phyloP scores from a whole-genome alignment of 2,113 vertebrate genomes.

The Aspiorhynchus laticeps region DNA sequence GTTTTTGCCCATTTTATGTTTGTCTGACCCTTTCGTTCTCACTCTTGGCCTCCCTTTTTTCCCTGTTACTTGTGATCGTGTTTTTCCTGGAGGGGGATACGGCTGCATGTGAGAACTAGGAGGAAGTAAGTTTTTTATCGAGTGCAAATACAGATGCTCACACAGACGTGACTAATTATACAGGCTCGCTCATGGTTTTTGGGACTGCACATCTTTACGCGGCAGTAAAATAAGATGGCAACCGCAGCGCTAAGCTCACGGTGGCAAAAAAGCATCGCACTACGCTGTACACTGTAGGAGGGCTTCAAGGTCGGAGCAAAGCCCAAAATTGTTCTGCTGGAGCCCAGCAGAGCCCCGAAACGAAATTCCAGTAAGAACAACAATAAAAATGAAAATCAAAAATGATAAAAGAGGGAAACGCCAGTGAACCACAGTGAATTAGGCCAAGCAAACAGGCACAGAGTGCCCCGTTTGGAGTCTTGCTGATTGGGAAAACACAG shows the following conservation, averaged over 20 bases:
- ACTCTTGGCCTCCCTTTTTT: constrained; percentile 55
- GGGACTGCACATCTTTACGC: constrained; percentile 46
- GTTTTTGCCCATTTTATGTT: constrained; percentile 41
- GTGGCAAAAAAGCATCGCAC: constrained; percentile 37
- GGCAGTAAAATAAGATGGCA: constrained; percentile 42
- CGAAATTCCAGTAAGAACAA: constrained; percentile 53
- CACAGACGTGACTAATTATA: constrained; percentile 49
- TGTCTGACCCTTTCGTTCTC: constrained; percentile 48
- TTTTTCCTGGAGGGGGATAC: constrained; percentile 57
- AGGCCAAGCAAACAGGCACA: constrained; percentile 48
- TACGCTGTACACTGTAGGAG: not conserved
- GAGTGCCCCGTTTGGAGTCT: constrained; percentile 37
- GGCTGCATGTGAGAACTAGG: constrained; percentile 56
- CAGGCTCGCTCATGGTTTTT: constrained; percentile 46
- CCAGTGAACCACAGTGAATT: constrained; percentile 45
- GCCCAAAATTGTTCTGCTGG: constrained; percentile 39
- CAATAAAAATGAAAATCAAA: constrained; percentile 50
- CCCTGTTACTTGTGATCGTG: constrained; percentile 50
- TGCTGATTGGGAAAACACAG: constrained; percentile 47
- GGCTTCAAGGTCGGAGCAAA: constrained; percentile 34
- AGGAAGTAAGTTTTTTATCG: constrained; percentile 52
- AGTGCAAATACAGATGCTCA: constrained; percentile 52
- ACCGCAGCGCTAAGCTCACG: constrained; percentile 39
- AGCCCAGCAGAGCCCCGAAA: constrained; percentile 37
- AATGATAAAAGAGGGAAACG: constrained; percentile 52